Conservation (phyloP, 2,113 vertebrate genomes). For the Phrynocephalus versicolor region DNA sequence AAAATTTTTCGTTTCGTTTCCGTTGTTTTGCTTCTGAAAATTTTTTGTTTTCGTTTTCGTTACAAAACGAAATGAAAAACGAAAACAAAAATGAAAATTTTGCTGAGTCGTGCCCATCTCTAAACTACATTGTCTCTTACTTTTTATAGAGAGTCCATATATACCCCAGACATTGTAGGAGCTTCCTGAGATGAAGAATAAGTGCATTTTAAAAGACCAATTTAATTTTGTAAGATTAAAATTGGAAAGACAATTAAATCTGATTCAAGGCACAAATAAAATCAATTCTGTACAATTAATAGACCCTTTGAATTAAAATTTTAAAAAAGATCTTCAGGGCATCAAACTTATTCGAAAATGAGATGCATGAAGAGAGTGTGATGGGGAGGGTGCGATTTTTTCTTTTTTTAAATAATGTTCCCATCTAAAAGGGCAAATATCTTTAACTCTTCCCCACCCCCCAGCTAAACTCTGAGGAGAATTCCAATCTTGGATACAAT, state of each 20-base stretch:
- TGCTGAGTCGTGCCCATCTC: too few relatives aligned
- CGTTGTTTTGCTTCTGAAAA: too few relatives aligned
- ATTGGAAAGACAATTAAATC: conserved; percentile 26
- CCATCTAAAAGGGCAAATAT: not conserved
- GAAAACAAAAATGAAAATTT: too few relatives aligned
- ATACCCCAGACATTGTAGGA: conserved; percentile 14
- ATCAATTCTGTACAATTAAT: conserved; percentile 19
- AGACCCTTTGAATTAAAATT: not conserved
- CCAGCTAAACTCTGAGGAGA: not conserved
- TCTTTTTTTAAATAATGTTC: too few relatives aligned
- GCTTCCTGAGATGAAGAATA: conserved; percentile 28
- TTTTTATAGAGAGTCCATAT: not conserved
- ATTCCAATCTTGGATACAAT: not conserved
- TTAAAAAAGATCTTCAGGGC: conserved; percentile 13
- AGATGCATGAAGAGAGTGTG: not conserved
- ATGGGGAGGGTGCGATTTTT: too few relatives aligned
- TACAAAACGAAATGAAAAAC: too few relatives aligned
- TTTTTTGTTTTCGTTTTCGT: too few relatives aligned
- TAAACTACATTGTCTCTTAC: conserved; percentile 16
- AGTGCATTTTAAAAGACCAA: conserved; percentile 42
- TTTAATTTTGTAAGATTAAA: conserved; percentile 42
- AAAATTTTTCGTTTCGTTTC: too few relatives aligned
- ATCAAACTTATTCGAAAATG: not conserved
- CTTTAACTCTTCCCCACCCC: not conserved
- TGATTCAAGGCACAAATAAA: conserved; percentile 53